Conservation (phyloP, 2,888 invertebrate genomes). For the Dascillus cervinus region DNA sequence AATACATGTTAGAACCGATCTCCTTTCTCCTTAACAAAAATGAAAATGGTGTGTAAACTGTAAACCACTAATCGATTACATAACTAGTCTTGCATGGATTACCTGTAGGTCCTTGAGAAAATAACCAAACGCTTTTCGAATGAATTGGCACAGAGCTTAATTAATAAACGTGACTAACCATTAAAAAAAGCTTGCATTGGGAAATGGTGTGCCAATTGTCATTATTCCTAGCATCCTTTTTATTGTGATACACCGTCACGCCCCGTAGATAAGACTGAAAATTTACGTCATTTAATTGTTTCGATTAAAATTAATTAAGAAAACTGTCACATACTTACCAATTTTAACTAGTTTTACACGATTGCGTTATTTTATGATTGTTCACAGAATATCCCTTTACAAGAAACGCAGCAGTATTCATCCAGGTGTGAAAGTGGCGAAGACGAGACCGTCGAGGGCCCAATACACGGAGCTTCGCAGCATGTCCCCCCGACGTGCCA, state of each 20-base stretch:
- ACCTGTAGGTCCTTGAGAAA: no score
- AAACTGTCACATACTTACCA: neutral
- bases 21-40: no score
- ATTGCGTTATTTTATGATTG: no score
- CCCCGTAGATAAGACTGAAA: neutral
- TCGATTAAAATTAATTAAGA: neutral
- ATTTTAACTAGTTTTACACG: no score
- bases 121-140: no score
- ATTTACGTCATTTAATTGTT: neutral
- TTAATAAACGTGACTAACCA: no score
- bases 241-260: neutral
- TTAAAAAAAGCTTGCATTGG: neutral
- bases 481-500: constrained; percentile 23
- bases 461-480: constrained; percentile 36
- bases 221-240: neutral
- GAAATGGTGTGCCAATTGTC: neutral
- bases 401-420: constrained; percentile 28
- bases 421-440: constrained; percentile 21
- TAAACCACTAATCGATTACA: no score
- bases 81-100: no score
- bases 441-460: constrained; percentile 27
- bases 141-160: no score
- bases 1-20: no score
- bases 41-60: no score
- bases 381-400: constrained; percentile 35